Evolutionary conservation across 2,113 vertebrate genomes (phyloP).

Genomic region (Corythornis cristatus): DNA sequence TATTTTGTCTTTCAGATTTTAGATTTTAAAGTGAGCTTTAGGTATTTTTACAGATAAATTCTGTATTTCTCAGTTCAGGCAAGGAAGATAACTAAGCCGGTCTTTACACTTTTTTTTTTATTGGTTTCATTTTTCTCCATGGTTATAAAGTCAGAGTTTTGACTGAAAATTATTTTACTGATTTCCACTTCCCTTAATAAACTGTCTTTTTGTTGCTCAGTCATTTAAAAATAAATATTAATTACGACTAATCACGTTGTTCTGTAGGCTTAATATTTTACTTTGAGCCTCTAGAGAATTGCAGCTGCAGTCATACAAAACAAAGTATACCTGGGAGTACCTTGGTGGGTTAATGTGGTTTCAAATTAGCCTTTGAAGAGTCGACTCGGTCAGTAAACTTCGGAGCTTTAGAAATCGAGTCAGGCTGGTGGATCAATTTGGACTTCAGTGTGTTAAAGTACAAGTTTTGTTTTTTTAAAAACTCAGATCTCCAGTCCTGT

Average conservation of each 20-base stretch:
- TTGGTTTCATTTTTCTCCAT: not conserved
- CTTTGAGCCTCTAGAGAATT: not conserved
- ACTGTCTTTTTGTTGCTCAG: not conserved
- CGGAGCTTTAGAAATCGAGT: not conserved
- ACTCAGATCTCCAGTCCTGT: not conserved
- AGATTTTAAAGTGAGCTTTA: not conserved
- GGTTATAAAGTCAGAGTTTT: not conserved
- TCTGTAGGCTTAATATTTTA: slow-evolving; percentile 9
- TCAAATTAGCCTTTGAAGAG: slow-evolving; percentile 39
- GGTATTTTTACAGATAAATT: not conserved
- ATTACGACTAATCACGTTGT: slow-evolving; percentile 30
- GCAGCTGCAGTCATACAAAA: slow-evolving; percentile 9
- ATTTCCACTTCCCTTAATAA: not conserved
- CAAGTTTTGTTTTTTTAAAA: not conserved
- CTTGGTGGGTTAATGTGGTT: slow-evolving; percentile 11
- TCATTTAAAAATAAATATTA: slow-evolving; percentile 17
- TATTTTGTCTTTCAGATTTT: not conserved
- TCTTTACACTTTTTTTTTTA: not conserved
- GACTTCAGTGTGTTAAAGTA: not conserved
- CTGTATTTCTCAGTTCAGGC: not conserved
- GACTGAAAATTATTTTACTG: not conserved
- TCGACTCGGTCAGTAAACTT: not conserved
- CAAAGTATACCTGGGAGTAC: slow-evolving; percentile 29
- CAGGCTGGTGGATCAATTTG: not conserved
- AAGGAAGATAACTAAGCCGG: not conserved